These are phyloP conservation scores for Carpatolechia fugitivella DNA, from an alignment of 2,888 invertebrate species.

Conservation along the genomic window DNA sequence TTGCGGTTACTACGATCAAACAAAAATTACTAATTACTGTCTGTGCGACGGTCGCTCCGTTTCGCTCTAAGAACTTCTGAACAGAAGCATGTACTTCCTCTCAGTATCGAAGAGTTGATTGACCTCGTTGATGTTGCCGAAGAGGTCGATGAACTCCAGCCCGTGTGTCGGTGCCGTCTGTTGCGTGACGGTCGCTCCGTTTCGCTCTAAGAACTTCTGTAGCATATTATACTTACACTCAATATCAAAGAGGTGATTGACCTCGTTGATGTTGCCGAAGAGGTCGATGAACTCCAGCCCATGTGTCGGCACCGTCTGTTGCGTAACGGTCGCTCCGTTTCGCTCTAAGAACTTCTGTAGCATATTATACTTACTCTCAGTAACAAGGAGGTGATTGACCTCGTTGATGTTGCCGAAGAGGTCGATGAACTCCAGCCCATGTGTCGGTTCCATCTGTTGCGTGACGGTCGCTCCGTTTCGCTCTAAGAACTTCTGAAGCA, in stretches of 20 bases:
- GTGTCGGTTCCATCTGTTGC: too few relatives aligned
- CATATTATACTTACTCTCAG: background rate
- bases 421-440: too few relatives aligned
- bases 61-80: conserved; percentile 33
- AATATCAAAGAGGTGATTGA: conserved; percentile 32
- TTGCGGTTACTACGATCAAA: too few relatives aligned
- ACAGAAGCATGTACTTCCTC: conserved; percentile 8
- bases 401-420: too few relatives aligned
- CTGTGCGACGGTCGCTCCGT: conserved; percentile 15
- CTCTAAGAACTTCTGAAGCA: background rate
- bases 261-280: conserved; percentile 59
- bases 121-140: conserved; percentile 54
- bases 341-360: background rate
- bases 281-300: conserved; percentile 48
- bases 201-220: too few relatives aligned
- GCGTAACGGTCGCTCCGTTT: too few relatives aligned
- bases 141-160: conserved; percentile 39
- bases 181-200: too few relatives aligned
- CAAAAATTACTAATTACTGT: too few relatives aligned
- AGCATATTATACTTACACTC: too few relatives aligned
- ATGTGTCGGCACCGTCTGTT: background rate
- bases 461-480: too few relatives aligned
- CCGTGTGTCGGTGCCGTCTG: background rate
- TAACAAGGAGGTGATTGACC: too few relatives aligned
- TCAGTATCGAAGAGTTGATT: conserved; percentile 13